Percentiles rank a stretch among this genome's conserved stretches.
Evolutionary conservation across 1,140 invertebrate genomes (phyloP).

Genomic region (Hetaerina americana): DNA sequence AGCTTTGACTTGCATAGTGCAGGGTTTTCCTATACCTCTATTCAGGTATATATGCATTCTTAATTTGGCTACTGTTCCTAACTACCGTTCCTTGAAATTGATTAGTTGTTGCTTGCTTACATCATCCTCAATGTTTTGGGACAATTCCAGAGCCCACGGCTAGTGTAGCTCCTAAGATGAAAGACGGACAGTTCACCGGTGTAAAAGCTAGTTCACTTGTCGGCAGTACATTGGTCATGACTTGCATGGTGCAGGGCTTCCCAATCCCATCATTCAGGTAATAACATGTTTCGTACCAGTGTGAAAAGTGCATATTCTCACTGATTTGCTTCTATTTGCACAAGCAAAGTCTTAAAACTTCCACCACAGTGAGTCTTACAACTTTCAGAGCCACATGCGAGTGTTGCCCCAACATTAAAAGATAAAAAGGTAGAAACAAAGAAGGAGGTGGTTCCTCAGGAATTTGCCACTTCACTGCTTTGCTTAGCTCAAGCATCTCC

Average conservation of each 20-base stretch:
- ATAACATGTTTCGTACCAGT: no score
- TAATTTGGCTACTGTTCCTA: not conserved
- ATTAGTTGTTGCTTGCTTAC: not conserved
- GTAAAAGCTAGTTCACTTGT: slow-evolving; percentile 8
- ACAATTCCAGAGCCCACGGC: slow-evolving; percentile 17
- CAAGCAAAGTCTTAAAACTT: not conserved
- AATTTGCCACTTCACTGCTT: slow-evolving; percentile 23
- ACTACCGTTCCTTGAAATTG: not conserved
- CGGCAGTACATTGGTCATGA: slow-evolving; percentile 7
- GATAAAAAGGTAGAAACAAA: slow-evolving; percentile 9
- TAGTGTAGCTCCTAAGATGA: slow-evolving; percentile 19
- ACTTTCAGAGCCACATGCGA: slow-evolving; percentile 13
- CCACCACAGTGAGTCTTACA: not conserved
- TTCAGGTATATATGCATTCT: not conserved
- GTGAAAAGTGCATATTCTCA: no score
- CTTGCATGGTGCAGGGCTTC: slow-evolving; percentile 25
- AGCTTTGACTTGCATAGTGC: slow-evolving; percentile 4
- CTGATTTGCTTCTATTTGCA: not conserved
- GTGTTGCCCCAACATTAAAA: slow-evolving; percentile 9
- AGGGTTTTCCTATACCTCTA: slow-evolving; percentile 8
- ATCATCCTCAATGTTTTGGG: not conserved
- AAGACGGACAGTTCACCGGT: slow-evolving; percentile 14
- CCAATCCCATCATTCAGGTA: slow-evolving; percentile 36
- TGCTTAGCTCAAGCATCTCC: slow-evolving; percentile 44
- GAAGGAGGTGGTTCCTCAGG: slow-evolving; percentile 3